Conservation (phyloP, 2,113 vertebrate species). For the Crotalus viridis region DNA sequence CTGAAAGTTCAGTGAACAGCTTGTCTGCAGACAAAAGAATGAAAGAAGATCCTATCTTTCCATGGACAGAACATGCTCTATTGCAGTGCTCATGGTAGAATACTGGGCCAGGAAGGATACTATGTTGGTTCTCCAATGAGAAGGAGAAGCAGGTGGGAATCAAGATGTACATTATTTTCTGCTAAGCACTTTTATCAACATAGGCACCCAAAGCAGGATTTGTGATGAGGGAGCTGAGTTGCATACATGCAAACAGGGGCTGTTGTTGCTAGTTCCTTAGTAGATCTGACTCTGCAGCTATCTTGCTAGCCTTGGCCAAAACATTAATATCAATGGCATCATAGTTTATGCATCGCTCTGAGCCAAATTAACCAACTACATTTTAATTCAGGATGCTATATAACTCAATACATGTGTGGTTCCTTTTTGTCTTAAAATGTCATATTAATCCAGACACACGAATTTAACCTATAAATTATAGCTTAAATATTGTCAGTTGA, state of each 20-base stretch:
- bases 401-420: background rate
- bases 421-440: background rate
- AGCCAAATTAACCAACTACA: background rate
- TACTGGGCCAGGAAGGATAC: background rate
- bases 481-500: background rate
- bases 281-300: background rate
- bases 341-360: background rate
- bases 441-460: background rate
- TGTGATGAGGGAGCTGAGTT: background rate
- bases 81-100: background rate
- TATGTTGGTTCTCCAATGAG: background rate
- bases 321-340: background rate
- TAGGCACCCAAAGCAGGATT: background rate
- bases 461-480: background rate
- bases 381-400: background rate
- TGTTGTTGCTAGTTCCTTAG: background rate
- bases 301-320: background rate
- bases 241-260: background rate
- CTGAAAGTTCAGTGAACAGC: constrained; percentile 66
- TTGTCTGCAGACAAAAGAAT: constrained; percentile 42
- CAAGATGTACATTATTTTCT: background rate
- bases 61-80: background rate
- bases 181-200: background rate
- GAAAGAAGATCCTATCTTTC: background rate
- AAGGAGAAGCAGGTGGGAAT: background rate